Evolutionary conservation across 2,888 invertebrate species (phyloP).

Genomic region (Hypomecis punctinalis): DNA sequence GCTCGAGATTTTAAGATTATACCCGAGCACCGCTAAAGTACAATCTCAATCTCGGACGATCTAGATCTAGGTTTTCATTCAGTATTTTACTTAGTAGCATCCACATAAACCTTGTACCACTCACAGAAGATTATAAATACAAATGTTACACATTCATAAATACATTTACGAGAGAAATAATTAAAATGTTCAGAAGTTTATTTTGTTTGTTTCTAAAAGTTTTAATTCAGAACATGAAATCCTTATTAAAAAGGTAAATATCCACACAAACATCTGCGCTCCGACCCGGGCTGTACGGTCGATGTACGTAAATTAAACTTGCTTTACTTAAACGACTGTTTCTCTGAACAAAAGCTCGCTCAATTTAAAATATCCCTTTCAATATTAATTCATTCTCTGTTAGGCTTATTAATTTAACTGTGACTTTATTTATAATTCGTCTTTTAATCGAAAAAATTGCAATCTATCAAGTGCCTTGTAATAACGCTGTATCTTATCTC

Average conservation of each 20-base stretch:
- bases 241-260: constrained; percentile 61
- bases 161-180: constrained; percentile 6
- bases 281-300: constrained; percentile 52
- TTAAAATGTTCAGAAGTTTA: constrained; percentile 34
- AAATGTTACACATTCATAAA: not conserved
- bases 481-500: constrained; percentile 35
- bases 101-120: not conserved
- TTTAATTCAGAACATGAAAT: constrained; percentile 47
- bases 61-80: too few species aligned
- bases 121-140: not conserved
- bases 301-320: constrained; percentile 70
- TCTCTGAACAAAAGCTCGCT: constrained; percentile 65
- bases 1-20: not conserved
- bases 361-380: constrained; percentile 50
- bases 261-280: constrained; percentile 70
- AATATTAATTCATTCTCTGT: constrained; percentile 30
- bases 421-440: constrained; percentile 8
- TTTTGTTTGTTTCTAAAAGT: constrained; percentile 24
- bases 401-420: constrained; percentile 21
- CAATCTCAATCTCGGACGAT: too few species aligned
- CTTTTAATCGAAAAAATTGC: constrained; percentile 19
- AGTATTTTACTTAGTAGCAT: not conserved
- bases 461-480: constrained; percentile 27
- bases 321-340: constrained; percentile 63
- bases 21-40: too few species aligned